Percentiles rank a stretch among this genome's conserved stretches.
These are phyloP conservation scores for Stenolophus ochropezus DNA, from an alignment of 2,888 invertebrate species.

Conservation along the genomic window DNA sequence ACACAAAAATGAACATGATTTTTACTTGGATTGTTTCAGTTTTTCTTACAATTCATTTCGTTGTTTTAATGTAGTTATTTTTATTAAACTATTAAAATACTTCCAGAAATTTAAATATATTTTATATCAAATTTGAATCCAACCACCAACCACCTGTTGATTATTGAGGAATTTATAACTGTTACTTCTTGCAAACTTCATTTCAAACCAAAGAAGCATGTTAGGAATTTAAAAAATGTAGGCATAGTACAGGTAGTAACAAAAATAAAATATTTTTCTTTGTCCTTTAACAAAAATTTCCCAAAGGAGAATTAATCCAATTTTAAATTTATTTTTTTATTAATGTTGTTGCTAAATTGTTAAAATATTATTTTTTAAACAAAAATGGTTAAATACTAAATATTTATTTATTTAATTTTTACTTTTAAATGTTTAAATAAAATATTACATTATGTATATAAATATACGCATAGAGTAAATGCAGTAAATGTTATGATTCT, in stretches of 20 bases:
- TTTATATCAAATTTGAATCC: conserved; percentile 49
- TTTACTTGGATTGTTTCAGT: neutral
- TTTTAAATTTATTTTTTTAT: too few relatives aligned
- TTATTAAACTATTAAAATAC: conserved; percentile 7
- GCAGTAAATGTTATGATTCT: too few relatives aligned
- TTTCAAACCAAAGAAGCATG: conserved; percentile 43
- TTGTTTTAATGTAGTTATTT: neutral
- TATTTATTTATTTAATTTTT: too few relatives aligned
- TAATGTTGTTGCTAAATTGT: too few relatives aligned
- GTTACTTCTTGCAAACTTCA: conserved; percentile 60
- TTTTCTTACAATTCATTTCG: neutral
- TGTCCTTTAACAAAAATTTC: neutral
- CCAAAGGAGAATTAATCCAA: too few relatives aligned
- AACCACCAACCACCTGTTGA: conserved; percentile 55
- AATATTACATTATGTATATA: too few relatives aligned
- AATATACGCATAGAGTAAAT: too few relatives aligned
- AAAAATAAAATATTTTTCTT: neutral
- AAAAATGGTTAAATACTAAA: too few relatives aligned
- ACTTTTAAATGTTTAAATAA: too few relatives aligned
- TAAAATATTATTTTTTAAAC: too few relatives aligned
- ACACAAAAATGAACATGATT: conserved; percentile 23
- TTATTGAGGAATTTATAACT: conserved; percentile 59
- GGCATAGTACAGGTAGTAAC: neutral
- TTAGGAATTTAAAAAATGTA: conserved; percentile 52
- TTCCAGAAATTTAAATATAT: conserved; percentile 12